Conservation (phyloP, 2,888 invertebrate genomes). For the Melinopterus prodromus region DNA sequence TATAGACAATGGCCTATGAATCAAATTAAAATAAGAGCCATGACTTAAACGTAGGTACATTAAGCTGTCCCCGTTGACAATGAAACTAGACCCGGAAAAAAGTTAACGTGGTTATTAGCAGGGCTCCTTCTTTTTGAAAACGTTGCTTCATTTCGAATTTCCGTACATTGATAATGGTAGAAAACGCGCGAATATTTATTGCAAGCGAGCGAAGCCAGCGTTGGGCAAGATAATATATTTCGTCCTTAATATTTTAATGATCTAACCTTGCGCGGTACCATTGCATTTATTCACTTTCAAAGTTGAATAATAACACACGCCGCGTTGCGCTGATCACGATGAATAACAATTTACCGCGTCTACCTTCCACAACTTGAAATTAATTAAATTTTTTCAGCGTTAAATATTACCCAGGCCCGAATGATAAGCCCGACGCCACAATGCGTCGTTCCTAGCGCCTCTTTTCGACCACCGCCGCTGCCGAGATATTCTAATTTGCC, state of each 20-base stretch:
- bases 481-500: constrained; percentile 4
- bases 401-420: background rate
- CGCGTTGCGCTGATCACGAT: constrained; percentile 7
- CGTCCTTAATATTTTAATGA: constrained; percentile 22
- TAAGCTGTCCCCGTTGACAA: constrained; percentile 6
- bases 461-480: background rate
- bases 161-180: background rate
- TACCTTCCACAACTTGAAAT: background rate
- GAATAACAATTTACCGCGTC: background rate
- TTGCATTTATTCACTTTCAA: constrained; percentile 20
- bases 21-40: constrained; percentile 18
- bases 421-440: background rate
- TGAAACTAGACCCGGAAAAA: background rate
- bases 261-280: constrained; percentile 17
- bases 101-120: background rate
- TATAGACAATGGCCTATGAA: constrained; percentile 24
- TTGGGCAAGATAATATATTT: constrained; percentile 14
- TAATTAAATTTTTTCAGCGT: background rate
- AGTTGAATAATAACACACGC: constrained; percentile 19
- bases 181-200: background rate
- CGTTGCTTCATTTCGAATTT: too few species aligned
- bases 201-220: background rate
- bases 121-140: background rate
- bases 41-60: constrained; percentile 9
- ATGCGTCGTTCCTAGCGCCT: background rate